These are phyloP conservation scores for Aspidiotus rigidus DNA, from an alignment of 2,888 invertebrate species.

Conservation along the genomic window DNA sequence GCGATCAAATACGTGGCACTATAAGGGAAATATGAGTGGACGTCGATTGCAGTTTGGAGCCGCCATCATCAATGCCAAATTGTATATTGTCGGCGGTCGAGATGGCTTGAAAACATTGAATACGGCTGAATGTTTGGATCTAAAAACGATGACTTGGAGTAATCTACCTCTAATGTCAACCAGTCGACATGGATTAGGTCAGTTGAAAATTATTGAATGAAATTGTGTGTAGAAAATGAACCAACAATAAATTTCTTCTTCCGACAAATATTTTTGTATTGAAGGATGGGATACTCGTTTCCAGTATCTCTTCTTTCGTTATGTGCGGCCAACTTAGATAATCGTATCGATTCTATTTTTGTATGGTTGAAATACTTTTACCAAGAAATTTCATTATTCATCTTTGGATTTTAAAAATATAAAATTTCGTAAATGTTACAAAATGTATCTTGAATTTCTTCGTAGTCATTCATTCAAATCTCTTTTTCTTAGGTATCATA, in stretches of 20 bases:
- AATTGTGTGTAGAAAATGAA: neutral
- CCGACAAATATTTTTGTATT: too few species aligned
- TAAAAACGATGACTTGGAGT: conserved; percentile 65
- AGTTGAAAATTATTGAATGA: neutral
- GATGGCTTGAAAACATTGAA: conserved; percentile 92
- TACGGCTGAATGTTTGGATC: conserved; percentile 49
- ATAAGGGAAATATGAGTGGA: conserved; percentile 66
- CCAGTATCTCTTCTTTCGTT: too few species aligned
- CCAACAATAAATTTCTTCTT: too few species aligned
- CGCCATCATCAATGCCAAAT: conserved; percentile 70
- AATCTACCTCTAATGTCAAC: conserved; percentile 80
- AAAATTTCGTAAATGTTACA: neutral
- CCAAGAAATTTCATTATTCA: too few species aligned
- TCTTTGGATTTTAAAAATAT: too few species aligned
- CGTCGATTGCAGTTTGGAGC: conserved; percentile 84
- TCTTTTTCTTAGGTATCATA: too few species aligned
- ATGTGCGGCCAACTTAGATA: too few species aligned
- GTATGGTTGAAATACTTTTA: too few species aligned
- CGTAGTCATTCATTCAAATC: too few species aligned
- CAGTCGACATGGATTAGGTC: conserved; percentile 49
- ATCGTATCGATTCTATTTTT: too few species aligned
- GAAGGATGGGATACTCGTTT: too few species aligned
- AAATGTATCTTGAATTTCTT: neutral
- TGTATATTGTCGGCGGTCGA: conserved; percentile 80
- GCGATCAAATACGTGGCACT: conserved; percentile 67